phyloP scores from a whole-genome alignment of 1,140 invertebrate genomes.

The Monomorium pharaonis region DNA sequence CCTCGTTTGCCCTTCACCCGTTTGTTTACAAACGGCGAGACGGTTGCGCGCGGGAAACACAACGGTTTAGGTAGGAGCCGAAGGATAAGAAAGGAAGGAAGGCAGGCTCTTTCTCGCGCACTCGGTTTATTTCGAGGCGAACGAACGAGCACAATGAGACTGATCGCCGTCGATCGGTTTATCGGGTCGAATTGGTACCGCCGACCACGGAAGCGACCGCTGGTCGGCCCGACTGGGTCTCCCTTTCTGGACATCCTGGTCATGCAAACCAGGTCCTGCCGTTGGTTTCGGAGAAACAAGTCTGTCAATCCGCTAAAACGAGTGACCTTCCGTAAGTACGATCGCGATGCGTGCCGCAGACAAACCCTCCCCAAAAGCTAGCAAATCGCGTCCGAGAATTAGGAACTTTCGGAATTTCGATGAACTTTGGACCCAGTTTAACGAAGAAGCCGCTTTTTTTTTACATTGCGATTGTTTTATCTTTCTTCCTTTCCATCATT shows the following conservation, averaged over 20 bases:
- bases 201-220: conserved; percentile 77
- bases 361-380: too few species aligned
- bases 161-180: conserved; percentile 28
- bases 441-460: neutral
- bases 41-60: conserved; percentile 21
- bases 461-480: neutral
- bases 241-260: conserved; percentile 78
- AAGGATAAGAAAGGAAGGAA: neutral
- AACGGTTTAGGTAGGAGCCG: neutral
- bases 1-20: conserved; percentile 30
- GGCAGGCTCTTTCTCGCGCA: neutral
- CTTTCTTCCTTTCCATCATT: conserved; percentile 23
- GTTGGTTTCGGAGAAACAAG: conserved; percentile 77
- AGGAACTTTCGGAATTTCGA: neutral
- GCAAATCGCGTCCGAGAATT: neutral
- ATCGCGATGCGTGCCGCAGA: neutral
- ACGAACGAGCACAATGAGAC: conserved; percentile 63
- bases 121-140: neutral
- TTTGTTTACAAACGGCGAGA: conserved; percentile 40
- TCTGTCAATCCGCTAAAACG: conserved; percentile 68
- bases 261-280: conserved; percentile 74
- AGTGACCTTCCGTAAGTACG: conserved; percentile 77
- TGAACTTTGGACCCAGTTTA: neutral
- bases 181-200: conserved; percentile 75
- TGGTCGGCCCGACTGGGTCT: conserved; percentile 81